These are phyloP conservation scores for Eulacestoma nigropectus DNA, from an alignment of 2,113 vertebrate species.

Conservation along the genomic window DNA sequence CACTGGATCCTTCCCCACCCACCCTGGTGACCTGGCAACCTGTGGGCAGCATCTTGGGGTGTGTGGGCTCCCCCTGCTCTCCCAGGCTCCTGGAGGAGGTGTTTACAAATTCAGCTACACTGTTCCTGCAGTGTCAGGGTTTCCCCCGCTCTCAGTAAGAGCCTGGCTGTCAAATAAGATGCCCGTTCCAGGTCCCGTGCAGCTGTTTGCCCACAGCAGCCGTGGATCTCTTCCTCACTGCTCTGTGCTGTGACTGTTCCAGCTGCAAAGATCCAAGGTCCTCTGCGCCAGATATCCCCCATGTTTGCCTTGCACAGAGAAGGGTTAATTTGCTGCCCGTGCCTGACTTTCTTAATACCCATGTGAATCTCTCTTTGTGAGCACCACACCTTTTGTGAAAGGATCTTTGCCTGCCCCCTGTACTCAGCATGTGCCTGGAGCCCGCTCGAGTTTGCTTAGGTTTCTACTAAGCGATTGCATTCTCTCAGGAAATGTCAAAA, in stretches of 20 bases:
- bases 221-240: background rate
- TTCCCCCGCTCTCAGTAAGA: background rate
- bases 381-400: background rate
- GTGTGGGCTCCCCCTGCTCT: background rate
- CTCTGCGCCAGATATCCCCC: fast-evolving
- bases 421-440: background rate
- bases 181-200: fast-evolving
- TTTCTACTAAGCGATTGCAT: background rate
- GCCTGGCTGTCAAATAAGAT: background rate
- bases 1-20: background rate
- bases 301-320: background rate
- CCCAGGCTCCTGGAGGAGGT: background rate
- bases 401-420: background rate
- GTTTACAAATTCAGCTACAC: background rate
- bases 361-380: background rate
- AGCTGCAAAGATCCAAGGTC: background rate
- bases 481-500: background rate
- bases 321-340: background rate
- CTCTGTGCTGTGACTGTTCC: background rate
- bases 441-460: background rate
- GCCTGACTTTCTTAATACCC: background rate
- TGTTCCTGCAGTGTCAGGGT: background rate
- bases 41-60: background rate
- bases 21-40: background rate
- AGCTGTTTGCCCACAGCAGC: background rate